Conservation (phyloP, 2,797 vertebrate species). For the Sebastes iracundus region DNA sequence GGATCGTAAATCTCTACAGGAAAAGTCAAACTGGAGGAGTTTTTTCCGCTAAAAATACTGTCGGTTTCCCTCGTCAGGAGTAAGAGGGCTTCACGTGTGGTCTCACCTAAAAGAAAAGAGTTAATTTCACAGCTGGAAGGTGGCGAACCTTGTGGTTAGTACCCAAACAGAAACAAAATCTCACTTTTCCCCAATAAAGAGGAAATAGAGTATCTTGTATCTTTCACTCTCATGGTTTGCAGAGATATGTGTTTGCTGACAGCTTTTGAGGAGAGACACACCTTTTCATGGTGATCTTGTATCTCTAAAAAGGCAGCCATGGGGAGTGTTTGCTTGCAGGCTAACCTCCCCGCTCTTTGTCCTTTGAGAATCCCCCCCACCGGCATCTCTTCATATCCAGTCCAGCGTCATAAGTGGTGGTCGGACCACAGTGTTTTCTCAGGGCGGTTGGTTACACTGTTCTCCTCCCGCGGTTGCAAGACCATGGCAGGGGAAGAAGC, state of each 20-base stretch:
- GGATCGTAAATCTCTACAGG: slow-evolving; percentile 71
- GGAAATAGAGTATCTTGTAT: slow-evolving; percentile 1
- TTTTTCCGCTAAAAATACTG: slow-evolving; percentile 76
- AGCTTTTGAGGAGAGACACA: slow-evolving; percentile 2
- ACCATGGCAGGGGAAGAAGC: slow-evolving; percentile 80
- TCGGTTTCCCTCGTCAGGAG: slow-evolving; percentile 63
- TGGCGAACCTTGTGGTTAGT: slow-evolving; percentile 57
- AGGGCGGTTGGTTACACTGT: slow-evolving; percentile 80
- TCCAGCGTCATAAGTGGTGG: slow-evolving; percentile 82
- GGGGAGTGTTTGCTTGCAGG: slow-evolving; percentile 25
- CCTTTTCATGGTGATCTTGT: slow-evolving; percentile 16
- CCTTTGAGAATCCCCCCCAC: slow-evolving; percentile 60
- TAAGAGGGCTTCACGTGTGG: slow-evolving; percentile 84
- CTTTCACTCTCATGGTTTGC: background rate
- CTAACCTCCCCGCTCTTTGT: slow-evolving; percentile 39
- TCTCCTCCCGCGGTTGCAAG: slow-evolving; percentile 80
- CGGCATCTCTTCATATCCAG: slow-evolving; percentile 69
- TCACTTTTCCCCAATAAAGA: slow-evolving; percentile 25
- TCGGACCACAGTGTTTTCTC: slow-evolving; percentile 85
- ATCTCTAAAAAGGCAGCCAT: slow-evolving; percentile 28
- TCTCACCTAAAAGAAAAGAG: slow-evolving; percentile 77
- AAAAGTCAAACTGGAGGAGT: slow-evolving; percentile 62
- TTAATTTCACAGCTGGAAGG: slow-evolving; percentile 83
- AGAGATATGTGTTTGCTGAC: slow-evolving; percentile 15
- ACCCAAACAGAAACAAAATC: slow-evolving; percentile 41